Conservation (phyloP, 2,113 vertebrate species). For the Gymnogyps californianus region DNA sequence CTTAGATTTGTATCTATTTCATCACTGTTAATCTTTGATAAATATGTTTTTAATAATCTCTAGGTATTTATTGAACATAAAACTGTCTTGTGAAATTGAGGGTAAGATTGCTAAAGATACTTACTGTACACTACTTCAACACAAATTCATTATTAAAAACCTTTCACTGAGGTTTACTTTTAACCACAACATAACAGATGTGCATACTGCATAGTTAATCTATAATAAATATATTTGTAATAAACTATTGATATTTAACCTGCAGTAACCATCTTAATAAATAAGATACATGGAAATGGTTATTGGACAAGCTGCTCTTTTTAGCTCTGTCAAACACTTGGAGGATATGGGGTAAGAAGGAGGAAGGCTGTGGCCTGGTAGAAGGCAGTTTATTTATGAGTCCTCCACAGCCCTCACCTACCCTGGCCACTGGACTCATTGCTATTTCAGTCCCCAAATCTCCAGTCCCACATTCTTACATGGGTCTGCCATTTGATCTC, state of each 20-base stretch:
- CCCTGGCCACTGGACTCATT: background rate
- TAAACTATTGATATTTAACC: slow-evolving; percentile 63
- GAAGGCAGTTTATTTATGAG: background rate
- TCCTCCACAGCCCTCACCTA: background rate
- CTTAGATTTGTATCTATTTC: slow-evolving; percentile 73
- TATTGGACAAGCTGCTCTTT: background rate
- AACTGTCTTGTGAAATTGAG: slow-evolving; percentile 62
- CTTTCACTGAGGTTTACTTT: slow-evolving; percentile 39
- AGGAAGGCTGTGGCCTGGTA: background rate
- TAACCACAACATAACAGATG: background rate
- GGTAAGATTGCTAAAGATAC: slow-evolving; percentile 49
- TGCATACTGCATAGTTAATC: slow-evolving; percentile 5
- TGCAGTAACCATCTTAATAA: slow-evolving; percentile 55
- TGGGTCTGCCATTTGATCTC: background rate
- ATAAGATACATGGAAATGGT: slow-evolving; percentile 19
- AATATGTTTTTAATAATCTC: slow-evolving; percentile 81
- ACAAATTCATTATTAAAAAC: slow-evolving; percentile 51
- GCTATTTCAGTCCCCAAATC: background rate
- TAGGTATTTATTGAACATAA: slow-evolving; percentile 74
- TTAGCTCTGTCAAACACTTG: background rate
- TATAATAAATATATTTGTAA: slow-evolving; percentile 44
- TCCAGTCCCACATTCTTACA: background rate
- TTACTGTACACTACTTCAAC: slow-evolving; percentile 13
- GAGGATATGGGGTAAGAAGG: background rate
- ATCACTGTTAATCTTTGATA: slow-evolving; percentile 76